Base-by-base conservation (phyloP, 2,113 vertebrate genomes). In the Calidris pugnax region DNA sequence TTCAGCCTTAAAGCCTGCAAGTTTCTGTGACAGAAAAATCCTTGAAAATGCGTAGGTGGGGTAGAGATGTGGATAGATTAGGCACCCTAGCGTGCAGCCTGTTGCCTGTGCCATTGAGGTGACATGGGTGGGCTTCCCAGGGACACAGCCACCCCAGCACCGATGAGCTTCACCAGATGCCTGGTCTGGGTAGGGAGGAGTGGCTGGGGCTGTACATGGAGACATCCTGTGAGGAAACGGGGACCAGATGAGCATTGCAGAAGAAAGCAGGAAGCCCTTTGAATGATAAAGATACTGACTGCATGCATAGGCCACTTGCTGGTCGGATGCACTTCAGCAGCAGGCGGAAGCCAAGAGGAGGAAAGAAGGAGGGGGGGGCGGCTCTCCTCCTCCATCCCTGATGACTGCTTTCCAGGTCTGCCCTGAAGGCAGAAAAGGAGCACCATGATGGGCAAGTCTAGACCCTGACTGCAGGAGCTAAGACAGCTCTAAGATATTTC, bases 381-480 rank as follows among this genome's bases (percentile, higher is more conserved):
- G 8, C 15, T 78, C 4, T 74, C 30, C 14, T 77, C n/a, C 21
- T 73, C 26, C 19, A 51, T 32, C 15, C 2, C 8, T 30, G 7
- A 2, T 35, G 21, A 33, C 21, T 76, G 48, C 4, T 86, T 79
- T 48, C 17, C 33, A 73, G 28, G 4, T 19, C 30, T 64, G 4
- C 6, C 30, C 22, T n/a, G 47, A 66, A 87, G 14, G 11, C 30
- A 66, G n/a, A 89, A 66, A 89, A 53, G 12, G 2, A 76, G 6
- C 19, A n/a, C 5, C 6, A n/a, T 0, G 0, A 2, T 10, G 4
- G 11, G 12, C 9, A 84, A 57, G 14, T 26, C 32, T 45, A 8
- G 37, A 81, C 2, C 3, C 8, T n/a, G 41, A 39, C 30, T 80
- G 9, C 32, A 62, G 50, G 10, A 66, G 21, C 17, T 86, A 23